Conservation (phyloP, 2,797 vertebrate species). For the Lutjanus argentimaculatus region DNA sequence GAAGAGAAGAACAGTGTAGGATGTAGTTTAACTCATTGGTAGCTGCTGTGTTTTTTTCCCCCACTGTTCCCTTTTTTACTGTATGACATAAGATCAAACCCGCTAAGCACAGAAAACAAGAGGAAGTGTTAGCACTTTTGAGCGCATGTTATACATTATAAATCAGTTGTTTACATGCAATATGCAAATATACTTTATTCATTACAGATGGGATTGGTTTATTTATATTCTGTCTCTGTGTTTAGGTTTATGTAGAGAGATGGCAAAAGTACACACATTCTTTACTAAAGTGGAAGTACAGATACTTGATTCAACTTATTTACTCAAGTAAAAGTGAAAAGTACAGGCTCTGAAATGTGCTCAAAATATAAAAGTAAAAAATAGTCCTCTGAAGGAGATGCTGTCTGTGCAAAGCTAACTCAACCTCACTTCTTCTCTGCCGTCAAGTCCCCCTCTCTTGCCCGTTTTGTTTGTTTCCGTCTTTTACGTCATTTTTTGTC, state of each 20-base stretch:
- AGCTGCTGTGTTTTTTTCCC: neutral
- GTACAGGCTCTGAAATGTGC: too few species aligned
- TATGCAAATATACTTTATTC: constrained; percentile 27
- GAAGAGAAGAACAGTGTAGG: constrained; percentile 15
- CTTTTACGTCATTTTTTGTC: too few species aligned
- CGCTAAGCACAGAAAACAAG: neutral
- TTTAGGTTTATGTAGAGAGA: neutral
- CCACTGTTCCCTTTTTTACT: neutral
- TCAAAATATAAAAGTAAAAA: too few species aligned
- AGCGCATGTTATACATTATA: constrained; percentile 10
- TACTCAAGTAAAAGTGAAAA: too few species aligned
- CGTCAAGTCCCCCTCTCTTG: too few species aligned
- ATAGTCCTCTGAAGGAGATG: too few species aligned
- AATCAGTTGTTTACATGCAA: constrained; percentile 20
- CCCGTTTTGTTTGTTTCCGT: too few species aligned
- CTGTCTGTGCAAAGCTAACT: too few species aligned
- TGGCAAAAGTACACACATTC: too few species aligned
- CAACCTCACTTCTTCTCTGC: too few species aligned
- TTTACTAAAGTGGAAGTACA: too few species aligned
- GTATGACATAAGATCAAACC: neutral
- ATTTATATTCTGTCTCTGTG: constrained; percentile 41
- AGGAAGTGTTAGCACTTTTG: neutral
- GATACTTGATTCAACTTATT: too few species aligned
- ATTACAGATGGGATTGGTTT: constrained; percentile 15
- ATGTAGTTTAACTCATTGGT: neutral